Base-by-base conservation (phyloP, 2,113 vertebrate genomes). In the Drymodes brunneopygia region DNA sequence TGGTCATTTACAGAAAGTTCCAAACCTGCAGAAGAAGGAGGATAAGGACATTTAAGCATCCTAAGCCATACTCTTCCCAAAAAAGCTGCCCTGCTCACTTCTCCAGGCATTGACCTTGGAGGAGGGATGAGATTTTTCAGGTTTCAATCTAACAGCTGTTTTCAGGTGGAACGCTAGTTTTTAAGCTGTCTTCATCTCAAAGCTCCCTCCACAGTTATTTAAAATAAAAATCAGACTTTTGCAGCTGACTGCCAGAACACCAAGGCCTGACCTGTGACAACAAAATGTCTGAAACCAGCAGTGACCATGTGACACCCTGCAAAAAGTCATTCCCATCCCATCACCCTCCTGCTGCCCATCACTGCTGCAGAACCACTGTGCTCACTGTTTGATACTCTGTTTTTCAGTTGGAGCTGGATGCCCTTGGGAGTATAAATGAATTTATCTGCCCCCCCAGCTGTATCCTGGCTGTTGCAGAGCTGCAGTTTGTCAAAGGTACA, bases 1-100 rank as follows among this genome's bases (percentile, higher is more conserved):
- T 91, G 84, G 72, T 92, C 64, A 16, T 98, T 98, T n/a, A 98
- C 88, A 35, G 96, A 95, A 92, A 98, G 86, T 29, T 97, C 82
- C 64, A 97, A 66, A 60, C 92, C 98, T 98, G 89, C 51, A 56
- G 33, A 62, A 33, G 40, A 18, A 84, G 42, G 20, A 86, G 74
- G 44, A 69, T 0, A 2, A 83, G 57, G 33, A 31, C 33, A 12
- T 40, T 70, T 57, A 15, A 66, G 56, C 42, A 45, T 42, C 88
- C 67, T 20, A 11, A 78, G 38, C 56, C 31, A 11, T 17, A 23
- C 21, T 38, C 33, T 82, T 65, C 64, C 64, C 79, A 51, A 72
- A 78, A 45, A 86, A 86, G 11, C 53, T 74, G 56, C 64, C 29
- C 50, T 28, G 44, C 7, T 42, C 8, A 15, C 33, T 75, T 71